Base-by-base conservation (phyloP, 2,797 vertebrate species). In the Hyperoplus lanceolatus region DNA sequence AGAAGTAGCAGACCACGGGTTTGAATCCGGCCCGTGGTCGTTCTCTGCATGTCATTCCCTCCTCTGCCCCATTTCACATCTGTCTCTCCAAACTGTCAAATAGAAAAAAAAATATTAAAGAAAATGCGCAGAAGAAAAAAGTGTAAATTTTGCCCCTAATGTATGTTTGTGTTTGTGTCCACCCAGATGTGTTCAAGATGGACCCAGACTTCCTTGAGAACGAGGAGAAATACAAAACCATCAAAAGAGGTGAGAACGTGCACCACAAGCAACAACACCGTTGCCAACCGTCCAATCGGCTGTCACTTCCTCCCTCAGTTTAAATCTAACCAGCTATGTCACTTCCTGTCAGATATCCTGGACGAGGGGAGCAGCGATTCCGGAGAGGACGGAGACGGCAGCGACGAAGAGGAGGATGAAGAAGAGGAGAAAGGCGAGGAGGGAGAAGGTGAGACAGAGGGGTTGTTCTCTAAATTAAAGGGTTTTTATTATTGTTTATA, bases 151-250 rank as follows among this genome's bases (percentile, higher is more conserved):
- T 13, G 13, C 1, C 5, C 45, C 45, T 83, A 67, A 84, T 1
- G 73, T 80, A 8, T 75, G 14, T 74, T 4, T 78, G 10, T 82
- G 67, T 89, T 73, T 92, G 10, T 85, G 8, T 78, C 70, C 55
- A 66, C 75, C 14, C 92, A 99, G 98, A 99, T 93, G 98, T 98
- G 75, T 99, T 99, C 93, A 99, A 99, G 94, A 83, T 99, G 97
- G 98, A 99, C 93, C 96, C 98, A 0, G 95, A 98, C 91, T 99
- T 99, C 79, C 91, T 96, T 92, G 97, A 98, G 80, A 99, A 99
- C 8, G 98, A 99, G 87, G 98, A 99, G 88, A 99, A 99, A 85
- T 99, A 99, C 90, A 99, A 97, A 92, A 89, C 90, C 9, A 96
- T 99, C 81, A 99, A 98, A 91, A 97, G 93, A 92, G 98, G 98